Base-by-base conservation (phyloP, 2,888 invertebrate genomes). In the Megamerina dolium region DNA sequence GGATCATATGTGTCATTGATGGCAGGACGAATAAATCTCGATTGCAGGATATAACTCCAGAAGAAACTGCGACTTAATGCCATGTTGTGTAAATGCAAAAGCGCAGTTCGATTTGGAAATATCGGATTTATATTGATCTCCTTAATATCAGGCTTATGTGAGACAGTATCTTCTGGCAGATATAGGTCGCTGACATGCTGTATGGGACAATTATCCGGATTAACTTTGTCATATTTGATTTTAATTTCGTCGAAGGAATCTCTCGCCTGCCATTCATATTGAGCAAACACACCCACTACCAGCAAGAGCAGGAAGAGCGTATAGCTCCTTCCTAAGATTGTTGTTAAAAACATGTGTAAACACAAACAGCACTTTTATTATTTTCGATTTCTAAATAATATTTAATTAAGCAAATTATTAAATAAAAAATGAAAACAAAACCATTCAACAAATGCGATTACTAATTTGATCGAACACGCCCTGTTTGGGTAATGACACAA, bases 51-150 rank as follows among this genome's bases (percentile, higher is more conserved):
- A 57, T 91, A 94, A 69, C 92, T 92, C 87, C 90, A 95, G 70
- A 90, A 96, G 71, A 94, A 96, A 1, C 94, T 92, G 56, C 96
- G 75, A 67, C 87, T 93, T 66, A 95, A 75, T n/a, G 95, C 96
- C 83, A 95, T 85, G 69, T 96, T 96, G 69, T 96, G 95, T 45
- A 95, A 74, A 74, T 96, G 94, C 43, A 95, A 74, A 57, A 97
- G 72, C 18, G 88, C 88, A 0, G 96, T 95, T 59, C 96, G 80
- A 73, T 97, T 97, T 0, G 92, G 92, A 61, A 91, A 92, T 38
- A 95, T 82, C 9, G 94, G 89, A 74, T 95, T 93, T 41, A 93
- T 88, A 61, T 93, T 91, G 49, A 94, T 83, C 63, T 94, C 90
- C 70, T 93, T 92, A 48, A 93, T 89, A 60, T 93, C 90, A 0